Conservation (phyloP, 1,140 invertebrate species). For the Solen grandis region DNA sequence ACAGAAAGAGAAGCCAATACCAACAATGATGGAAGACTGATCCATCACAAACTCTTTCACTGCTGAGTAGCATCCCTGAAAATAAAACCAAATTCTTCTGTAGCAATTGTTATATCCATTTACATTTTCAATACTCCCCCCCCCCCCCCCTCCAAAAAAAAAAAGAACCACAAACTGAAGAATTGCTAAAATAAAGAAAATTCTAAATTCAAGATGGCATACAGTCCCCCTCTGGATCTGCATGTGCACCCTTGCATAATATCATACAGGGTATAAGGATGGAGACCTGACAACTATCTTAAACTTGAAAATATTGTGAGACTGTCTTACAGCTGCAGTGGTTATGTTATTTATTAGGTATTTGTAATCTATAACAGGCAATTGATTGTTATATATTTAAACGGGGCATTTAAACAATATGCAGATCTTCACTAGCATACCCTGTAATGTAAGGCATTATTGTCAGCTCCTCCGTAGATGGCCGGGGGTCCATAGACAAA, state of each 20-base stretch:
- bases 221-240: neutral
- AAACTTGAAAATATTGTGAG: neutral
- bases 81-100: slow-evolving; percentile 1
- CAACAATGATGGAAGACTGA: slow-evolving; percentile 61
- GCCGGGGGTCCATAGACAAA: slow-evolving; percentile 60
- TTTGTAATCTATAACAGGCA: neutral
- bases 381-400: neutral
- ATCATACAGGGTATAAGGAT: neutral
- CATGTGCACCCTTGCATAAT: neutral
- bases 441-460: slow-evolving; percentile 62
- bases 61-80: slow-evolving; percentile 66
- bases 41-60: slow-evolving; percentile 51
- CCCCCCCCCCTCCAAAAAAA: no score
- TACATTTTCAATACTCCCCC: neutral
- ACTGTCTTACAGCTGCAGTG: no score
- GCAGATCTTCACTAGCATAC: slow-evolving; percentile 39
- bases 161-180: no score
- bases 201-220: neutral
- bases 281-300: neutral
- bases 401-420: no score
- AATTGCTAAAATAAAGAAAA: no score
- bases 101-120: neutral
- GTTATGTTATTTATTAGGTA: neutral
- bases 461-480: slow-evolving; percentile 29
- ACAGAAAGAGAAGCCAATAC: slow-evolving; percentile 66